Evolutionary conservation across 1,140 invertebrate species (phyloP), one percentile per base, ranked within the genome.

Genomic region (Polypedilum pembai): DNA sequence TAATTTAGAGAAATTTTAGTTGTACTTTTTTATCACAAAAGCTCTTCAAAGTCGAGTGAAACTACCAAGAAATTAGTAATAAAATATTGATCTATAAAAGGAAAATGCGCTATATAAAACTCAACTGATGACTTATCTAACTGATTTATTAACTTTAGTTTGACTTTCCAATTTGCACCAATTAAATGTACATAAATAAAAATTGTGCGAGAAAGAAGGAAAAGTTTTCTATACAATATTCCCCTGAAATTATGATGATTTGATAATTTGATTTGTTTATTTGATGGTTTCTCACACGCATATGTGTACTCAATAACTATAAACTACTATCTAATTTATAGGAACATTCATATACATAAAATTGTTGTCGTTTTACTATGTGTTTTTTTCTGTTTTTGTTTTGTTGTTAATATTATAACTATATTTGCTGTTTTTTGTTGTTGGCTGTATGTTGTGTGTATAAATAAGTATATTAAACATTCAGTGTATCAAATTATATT

Each of bases 361-460:
- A 56, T 56, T 56, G 45, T 56, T 56, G 45, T 56, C 45, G 12
- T 33, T 33, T 33, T 33, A 33, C 24, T 33, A 33, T 33, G 24
- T 33, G 24, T 33, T 3, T 33, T 1, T 33, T 33, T 33, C 41
- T 45, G 41, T 56, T 56, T 12, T 56, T 56, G 45, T 56, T n/a
- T 45, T 45, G 15, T 45, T 45, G 41, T 45, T 56, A 56, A 56
- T n/a, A 56, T 56, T 56, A 56, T 56, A n/a, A 56, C n/a, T 56
- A 56, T 56, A n/a, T n/a, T 41, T 45, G 41, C 15, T 45, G 15
- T 56, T 56, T 15, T 56, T 56, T 56, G 45, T 56, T 56, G 45
- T 56, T 56, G 12, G 12, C n/a, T 56, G n/a, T 15, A 15, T 15
- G 24, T 33, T 33, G 24, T 33, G 24, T 33, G 24, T 33, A 33